Percentiles rank a stretch among this genome's conserved stretches.
Conservation (phyloP, 1,140 invertebrate genomes). For the Drosophila bocki region DNA sequence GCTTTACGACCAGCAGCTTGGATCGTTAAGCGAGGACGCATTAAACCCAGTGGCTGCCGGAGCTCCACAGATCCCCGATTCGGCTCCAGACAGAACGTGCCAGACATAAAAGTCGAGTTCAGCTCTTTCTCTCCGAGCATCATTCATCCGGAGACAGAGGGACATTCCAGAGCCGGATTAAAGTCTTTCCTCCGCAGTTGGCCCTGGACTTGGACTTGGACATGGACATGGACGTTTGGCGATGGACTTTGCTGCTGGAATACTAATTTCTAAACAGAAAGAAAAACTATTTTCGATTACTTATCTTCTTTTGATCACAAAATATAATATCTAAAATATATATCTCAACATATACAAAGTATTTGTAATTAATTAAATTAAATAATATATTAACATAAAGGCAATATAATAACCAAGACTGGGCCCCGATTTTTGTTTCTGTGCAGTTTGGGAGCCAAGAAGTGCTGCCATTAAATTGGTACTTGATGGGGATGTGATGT, state of each 20-base stretch:
- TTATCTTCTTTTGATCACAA: too few relatives aligned
- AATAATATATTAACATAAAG: neutral
- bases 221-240: slow-evolving; percentile 16
- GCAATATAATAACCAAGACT: too few relatives aligned
- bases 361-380: neutral
- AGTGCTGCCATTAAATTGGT: slow-evolving; percentile 74
- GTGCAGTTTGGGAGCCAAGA: slow-evolving; percentile 10
- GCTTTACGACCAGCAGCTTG: slow-evolving; percentile 32
- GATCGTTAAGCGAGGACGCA: slow-evolving; percentile 32
- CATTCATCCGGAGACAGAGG: slow-evolving; percentile 45
- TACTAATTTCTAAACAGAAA: slow-evolving; percentile 53
- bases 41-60: slow-evolving; percentile 22
- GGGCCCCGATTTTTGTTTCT: slow-evolving; percentile 2
- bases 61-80: slow-evolving; percentile 7
- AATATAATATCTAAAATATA: too few relatives aligned
- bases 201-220: slow-evolving; percentile 26
- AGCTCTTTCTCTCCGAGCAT: slow-evolving; percentile 30
- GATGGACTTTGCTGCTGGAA: slow-evolving; percentile 41
- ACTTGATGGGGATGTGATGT: slow-evolving; percentile 60
- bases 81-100: slow-evolving; percentile 52
- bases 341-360: neutral
- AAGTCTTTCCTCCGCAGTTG: slow-evolving; percentile 21
- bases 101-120: slow-evolving; percentile 61
- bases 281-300: neutral
- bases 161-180: slow-evolving; percentile 4